phyloP scores from a whole-genome alignment of 2,888 invertebrate genomes.

The Eristalinus aeneus region DNA sequence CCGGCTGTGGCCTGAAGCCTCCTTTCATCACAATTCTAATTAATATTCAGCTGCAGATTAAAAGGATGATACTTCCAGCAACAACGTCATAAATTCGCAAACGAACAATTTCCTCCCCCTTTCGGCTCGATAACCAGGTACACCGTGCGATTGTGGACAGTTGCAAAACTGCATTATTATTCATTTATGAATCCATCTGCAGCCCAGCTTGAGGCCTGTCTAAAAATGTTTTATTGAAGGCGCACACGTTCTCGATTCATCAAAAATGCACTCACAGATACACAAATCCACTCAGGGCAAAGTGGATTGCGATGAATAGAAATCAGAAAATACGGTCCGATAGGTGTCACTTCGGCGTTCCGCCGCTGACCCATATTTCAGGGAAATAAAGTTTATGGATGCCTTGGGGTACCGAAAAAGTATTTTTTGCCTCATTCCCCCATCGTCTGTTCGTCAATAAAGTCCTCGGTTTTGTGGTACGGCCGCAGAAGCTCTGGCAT shows the following conservation, averaged over 20 bases:
- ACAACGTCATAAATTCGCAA: constrained; percentile 30
- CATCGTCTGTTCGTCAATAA: constrained; percentile 17
- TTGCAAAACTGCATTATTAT: constrained; percentile 57
- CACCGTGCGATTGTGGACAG: background rate
- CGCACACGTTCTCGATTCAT: constrained; percentile 36
- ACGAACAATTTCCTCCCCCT: background rate
- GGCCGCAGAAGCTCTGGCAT: background rate
- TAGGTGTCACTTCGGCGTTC: constrained; percentile 50
- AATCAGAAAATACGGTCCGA: constrained; percentile 41
- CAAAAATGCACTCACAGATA: constrained; percentile 36
- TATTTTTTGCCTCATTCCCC: background rate
- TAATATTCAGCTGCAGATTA: constrained; percentile 63
- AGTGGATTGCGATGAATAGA: constrained; percentile 40
- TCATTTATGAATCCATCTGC: constrained; percentile 33
- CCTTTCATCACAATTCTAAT: constrained; percentile 57
- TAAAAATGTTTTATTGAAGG: constrained; percentile 54
- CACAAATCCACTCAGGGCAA: background rate
- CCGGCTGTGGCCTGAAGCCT: too few species aligned
- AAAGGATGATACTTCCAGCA: constrained; percentile 21
- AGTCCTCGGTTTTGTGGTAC: background rate
- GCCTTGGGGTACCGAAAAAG: background rate
- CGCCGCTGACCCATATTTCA: constrained; percentile 51
- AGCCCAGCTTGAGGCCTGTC: background rate
- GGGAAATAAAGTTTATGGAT: background rate
- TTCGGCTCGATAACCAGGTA: background rate